Evolutionary conservation across 2,113 vertebrate genomes (phyloP), one percentile per base, ranked within the genome.

Genomic region (Tachycineta bicolor): DNA sequence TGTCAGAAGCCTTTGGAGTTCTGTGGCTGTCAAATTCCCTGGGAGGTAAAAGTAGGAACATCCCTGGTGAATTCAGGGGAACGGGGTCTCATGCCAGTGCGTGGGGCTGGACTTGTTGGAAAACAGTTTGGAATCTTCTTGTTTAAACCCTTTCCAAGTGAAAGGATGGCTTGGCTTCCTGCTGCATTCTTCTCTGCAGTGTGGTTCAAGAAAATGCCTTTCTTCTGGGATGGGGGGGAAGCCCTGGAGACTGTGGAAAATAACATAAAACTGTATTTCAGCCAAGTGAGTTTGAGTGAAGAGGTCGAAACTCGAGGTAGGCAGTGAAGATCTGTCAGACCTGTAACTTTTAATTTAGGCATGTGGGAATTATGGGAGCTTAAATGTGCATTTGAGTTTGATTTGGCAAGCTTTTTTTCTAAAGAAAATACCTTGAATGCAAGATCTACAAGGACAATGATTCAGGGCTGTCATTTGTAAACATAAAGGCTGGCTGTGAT

Each of bases 191-290:
- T 96, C 78, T 89, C 91, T 91, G 63, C 82, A 83, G 82, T 80
- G 87, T 83, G 92, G 91, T 96, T 96, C 91, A 83, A 91, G 89
- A 91, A 96, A 96, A 96, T 91, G 83, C 83, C 81, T 91, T 94
- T 94, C 84, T 95, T 90, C 52, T 67, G 63, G 86, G 80, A 84
- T 78, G n/a, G 59, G 44, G 56, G 91, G 62, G 69, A 78, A 94
- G 49, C 87, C 83, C 73, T 75, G 70, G 94, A 93, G 93, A 81
- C 73, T 81, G 64, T 94, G 83, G 88, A 97, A 96, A 96, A 90
- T 90, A 96, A 81, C 64, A 60, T 29, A 56, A 60, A 93, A 68
- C 43, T 70, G 46, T 77, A 11, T 88, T 93, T 90, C 74, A 78
- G 80, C 83, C 76, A 88, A 92, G 56, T 13, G 64, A 89, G 31